phyloP scores from a whole-genome alignment of 2,797 vertebrate species.

The Micrastur ruficollis region DNA sequence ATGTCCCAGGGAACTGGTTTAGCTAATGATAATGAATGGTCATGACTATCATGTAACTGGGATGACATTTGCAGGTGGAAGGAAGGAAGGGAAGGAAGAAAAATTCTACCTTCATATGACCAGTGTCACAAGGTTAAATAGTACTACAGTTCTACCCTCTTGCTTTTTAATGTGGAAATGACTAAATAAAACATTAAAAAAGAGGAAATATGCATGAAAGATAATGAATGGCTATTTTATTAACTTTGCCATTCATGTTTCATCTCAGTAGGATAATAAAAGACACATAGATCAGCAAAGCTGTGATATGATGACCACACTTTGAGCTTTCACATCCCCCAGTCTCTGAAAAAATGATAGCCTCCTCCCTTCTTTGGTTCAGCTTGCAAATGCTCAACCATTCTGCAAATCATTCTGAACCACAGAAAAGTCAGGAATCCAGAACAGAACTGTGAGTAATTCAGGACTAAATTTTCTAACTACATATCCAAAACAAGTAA shows the following conservation, averaged over 20 bases:
- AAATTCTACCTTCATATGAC: neutral
- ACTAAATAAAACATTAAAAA: slow-evolving; percentile 22
- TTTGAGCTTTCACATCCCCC: neutral
- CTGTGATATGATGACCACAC: neutral
- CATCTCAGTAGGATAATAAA: slow-evolving; percentile 16
- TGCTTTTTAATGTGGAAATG: slow-evolving; percentile 19
- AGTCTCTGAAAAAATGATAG: neutral
- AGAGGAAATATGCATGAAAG: slow-evolving; percentile 12
- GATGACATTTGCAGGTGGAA: neutral
- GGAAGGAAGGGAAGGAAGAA: neutral
- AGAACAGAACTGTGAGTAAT: neutral
- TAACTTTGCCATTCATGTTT: neutral
- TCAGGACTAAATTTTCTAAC: neutral
- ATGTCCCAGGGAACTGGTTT: slow-evolving; percentile 39
- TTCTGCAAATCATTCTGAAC: neutral
- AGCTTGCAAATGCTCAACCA: neutral
- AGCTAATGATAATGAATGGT: slow-evolving; percentile 34
- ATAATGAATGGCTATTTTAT: slow-evolving; percentile 22
- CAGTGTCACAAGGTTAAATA: neutral
- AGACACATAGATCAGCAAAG: slow-evolving; percentile 7
- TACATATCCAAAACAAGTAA: slow-evolving; percentile 12
- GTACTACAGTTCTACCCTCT: neutral
- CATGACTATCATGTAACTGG: neutral
- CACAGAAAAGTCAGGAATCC: neutral
- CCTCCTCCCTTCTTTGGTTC: neutral